Evolutionary conservation across 2,888 invertebrate genomes (phyloP), one percentile per base, ranked within the genome.

Genomic region (Mechanitis messenoides): DNA sequence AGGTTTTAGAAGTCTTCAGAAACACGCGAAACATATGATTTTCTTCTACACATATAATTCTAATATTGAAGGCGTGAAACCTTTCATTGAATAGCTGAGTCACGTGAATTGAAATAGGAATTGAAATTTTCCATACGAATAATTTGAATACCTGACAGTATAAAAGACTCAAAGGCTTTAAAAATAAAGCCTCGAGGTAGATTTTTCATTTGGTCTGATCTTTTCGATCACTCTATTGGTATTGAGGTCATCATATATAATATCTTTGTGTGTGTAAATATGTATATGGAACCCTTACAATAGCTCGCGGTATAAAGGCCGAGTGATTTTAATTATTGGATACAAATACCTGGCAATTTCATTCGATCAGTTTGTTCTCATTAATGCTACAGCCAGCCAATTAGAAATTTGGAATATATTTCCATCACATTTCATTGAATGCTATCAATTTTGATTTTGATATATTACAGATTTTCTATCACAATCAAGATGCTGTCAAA

Each of bases 101-200:
- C 50, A 50, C 31, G 50, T 42, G 42, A 42, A 42, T 50, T 50
- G 31, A 31, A 31, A 50, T 31, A 50, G 50, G 31, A 50, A 50
- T 31, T 50, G 28, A 50, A 50, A 50, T 50, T 50, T 50, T 50
- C 50, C 11, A 31, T 50, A 50, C 50, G 31, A 50, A n/a, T 47
- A 47, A 4, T 47, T 20, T 31, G 50, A 31, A 31, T 50, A 50
- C 31, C 50, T 28, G 50, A 31, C 50, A n/a, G 7, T 50, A 31
- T 50, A 11, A 31, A 50, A 3, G 31, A 31, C 31, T 50, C 31
- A 50, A 50, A 31, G 11, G 50, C 9, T 50, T 50, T 31, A 31
- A 50, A 50, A 50, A 31, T 28, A 50, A 31, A 7, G 20, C 31
- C 50, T 50, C 31, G 50, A 50, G 31, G 31, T 31, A 7, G 47